Conservation (phyloP, 2,797 vertebrate species). For the Protonibea diacanthus region DNA sequence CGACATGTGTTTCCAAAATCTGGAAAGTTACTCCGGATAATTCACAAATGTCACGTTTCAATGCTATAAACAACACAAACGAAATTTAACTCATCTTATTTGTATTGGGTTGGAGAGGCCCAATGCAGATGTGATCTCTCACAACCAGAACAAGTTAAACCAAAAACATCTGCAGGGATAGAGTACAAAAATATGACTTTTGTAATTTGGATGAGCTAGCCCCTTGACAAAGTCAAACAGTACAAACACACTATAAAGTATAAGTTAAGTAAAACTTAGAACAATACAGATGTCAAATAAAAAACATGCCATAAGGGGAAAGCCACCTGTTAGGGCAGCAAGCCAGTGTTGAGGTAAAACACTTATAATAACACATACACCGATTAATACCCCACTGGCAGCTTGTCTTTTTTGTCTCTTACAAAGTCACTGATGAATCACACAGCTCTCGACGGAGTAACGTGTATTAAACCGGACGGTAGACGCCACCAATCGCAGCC, state of each 20-base stretch:
- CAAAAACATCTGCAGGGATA: background rate
- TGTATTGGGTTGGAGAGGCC: background rate
- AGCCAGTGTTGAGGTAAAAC: background rate
- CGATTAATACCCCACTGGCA: slow-evolving; percentile 20
- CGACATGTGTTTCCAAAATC: background rate
- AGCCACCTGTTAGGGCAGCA: background rate
- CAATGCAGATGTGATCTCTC: background rate
- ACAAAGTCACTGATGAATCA: slow-evolving; percentile 44
- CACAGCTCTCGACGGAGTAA: slow-evolving; percentile 18
- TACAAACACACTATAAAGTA: background rate
- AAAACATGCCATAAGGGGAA: background rate
- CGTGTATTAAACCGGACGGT: slow-evolving; percentile 26
- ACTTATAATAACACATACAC: slow-evolving; percentile 6
- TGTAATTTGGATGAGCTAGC: background rate
- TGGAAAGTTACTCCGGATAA: background rate
- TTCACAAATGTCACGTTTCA: background rate
- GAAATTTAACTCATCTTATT: background rate
- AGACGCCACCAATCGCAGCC: slow-evolving; percentile 79
- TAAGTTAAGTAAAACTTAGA: background rate
- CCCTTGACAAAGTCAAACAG: too few species aligned
- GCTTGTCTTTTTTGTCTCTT: background rate
- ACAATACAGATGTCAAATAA: background rate
- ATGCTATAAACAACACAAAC: background rate
- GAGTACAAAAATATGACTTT: too few species aligned
- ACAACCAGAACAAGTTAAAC: background rate